Evolutionary conservation across 1,140 invertebrate genomes (phyloP), one percentile per base, ranked within the genome.

Genomic region (Scaptomyza montana): DNA sequence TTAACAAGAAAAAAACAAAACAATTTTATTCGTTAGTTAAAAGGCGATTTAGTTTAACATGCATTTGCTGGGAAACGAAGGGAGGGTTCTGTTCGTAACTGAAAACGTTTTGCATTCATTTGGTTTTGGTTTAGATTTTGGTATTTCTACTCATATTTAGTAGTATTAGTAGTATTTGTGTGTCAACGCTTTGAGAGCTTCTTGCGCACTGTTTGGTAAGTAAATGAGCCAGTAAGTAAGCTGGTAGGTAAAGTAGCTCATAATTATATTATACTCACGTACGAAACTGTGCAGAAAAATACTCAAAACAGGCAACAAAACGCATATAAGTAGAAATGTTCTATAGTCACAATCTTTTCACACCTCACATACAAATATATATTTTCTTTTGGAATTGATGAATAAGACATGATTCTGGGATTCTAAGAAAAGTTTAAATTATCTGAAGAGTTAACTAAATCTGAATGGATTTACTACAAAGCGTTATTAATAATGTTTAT

Each of bases 241-340:
- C 55, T 63, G 61, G 57, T 66, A 46, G 66, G 63, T 54, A 82
- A 89, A 89, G 78, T 86, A 79, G 82, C 79, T 87, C 84, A 89
- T 89, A 87, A 87, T 89, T 87, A 87, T 87, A 89, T 82, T 87
- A 82, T 89, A 79, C 76, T 87, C 82, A 87, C 82, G 82, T 87
- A 89, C 72, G 72, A 79, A 79, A 82, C 84, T 87, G 70, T 73
- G 78, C 84, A 87, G 82, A 87, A 87, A 82, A 87, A 50, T 68
- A 70, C 69, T 70, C 45, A 71, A 67, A 80, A 71, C 30, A 68
- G 49, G 49, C 39, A 10, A 59, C 56, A 59, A 69, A 61, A 60
- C 56, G 55, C 45, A 61, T 65, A 25, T 25, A 25, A 25, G 47
- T 49, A 55, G 39, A 54, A 39, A 51, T 59, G 56, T 30, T 36